Evolutionary conservation across 35 echinoderm and acorn worm genomes (phyloP).

Genomic region (Heliocidaris tuberculata): DNA sequence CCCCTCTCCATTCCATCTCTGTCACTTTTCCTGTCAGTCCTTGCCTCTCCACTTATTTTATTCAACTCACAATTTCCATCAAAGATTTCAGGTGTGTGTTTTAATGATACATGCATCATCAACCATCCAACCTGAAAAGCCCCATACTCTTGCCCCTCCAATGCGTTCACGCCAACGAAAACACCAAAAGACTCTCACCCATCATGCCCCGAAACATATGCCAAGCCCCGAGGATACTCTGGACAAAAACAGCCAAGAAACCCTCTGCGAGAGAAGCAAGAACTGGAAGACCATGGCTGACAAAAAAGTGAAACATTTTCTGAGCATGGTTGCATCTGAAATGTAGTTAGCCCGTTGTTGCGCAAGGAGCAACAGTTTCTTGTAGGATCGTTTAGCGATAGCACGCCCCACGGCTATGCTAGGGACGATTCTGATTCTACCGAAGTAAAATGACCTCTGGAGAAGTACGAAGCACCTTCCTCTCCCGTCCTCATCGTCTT

Average conservation of each 20-base stretch:
- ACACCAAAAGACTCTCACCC: slow-evolving; percentile 22
- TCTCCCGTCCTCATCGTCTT: not conserved
- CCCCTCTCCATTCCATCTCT: not conserved
- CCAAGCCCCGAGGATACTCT: slow-evolving; percentile 14
- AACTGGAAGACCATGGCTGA: not conserved
- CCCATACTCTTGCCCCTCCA: not conserved
- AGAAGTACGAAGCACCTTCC: slow-evolving; percentile 38
- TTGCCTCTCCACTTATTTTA: not conserved
- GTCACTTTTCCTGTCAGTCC: not conserved
- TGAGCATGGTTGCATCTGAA: slow-evolving; percentile 18
- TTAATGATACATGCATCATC: slow-evolving; percentile 30
- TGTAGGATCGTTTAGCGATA: slow-evolving; percentile 32
- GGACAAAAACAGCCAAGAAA: not conserved
- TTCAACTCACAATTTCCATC: slow-evolving; percentile 23
- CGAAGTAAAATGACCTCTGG: slow-evolving; percentile 47
- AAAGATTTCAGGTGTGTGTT: slow-evolving; percentile 20
- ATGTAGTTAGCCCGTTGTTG: not conserved
- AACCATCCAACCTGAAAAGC: slow-evolving; percentile 26
- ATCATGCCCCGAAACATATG: slow-evolving; percentile 37
- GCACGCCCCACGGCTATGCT: slow-evolving; percentile 14
- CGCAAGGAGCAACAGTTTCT: slow-evolving; percentile 44
- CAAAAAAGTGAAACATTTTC: slow-evolving; percentile 45
- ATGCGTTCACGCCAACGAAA: slow-evolving; percentile 11
- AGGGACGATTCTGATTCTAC: slow-evolving; percentile 14
- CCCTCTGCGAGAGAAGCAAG: not conserved